These are phyloP conservation scores for Ectemnius cavifrons DNA, from an alignment of 2,888 invertebrate species.

Conservation along the genomic window DNA sequence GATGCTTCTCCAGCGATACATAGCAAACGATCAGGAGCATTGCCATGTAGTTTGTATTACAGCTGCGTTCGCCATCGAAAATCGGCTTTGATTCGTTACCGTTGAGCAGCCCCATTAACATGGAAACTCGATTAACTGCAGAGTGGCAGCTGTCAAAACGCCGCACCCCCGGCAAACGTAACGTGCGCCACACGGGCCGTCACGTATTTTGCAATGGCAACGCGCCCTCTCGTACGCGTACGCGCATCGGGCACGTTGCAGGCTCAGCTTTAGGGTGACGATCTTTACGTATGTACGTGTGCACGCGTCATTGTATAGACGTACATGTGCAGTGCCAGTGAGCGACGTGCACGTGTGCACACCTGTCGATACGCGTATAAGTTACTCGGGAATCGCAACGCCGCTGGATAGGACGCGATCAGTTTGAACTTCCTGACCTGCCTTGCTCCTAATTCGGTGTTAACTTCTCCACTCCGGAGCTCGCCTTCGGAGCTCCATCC, in stretches of 20 bases:
- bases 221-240: background rate
- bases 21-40: background rate
- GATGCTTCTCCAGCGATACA: background rate
- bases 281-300: background rate
- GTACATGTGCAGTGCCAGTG: background rate
- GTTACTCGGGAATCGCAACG: slow-evolving; percentile 13
- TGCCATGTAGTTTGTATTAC: slow-evolving; percentile 9
- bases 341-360: background rate
- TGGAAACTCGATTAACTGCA: slow-evolving; percentile 66
- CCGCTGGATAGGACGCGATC: slow-evolving; percentile 19
- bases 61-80: slow-evolving; percentile 41
- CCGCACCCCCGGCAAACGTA: slow-evolving; percentile 24
- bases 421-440: slow-evolving; percentile 26
- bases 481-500: slow-evolving; percentile 3
- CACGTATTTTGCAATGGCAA: slow-evolving; percentile 34
- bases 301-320: background rate
- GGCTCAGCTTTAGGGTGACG: background rate
- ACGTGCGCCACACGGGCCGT: background rate
- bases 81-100: slow-evolving; percentile 62
- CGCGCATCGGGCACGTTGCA: background rate
- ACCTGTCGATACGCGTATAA: slow-evolving; percentile 24
- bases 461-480: slow-evolving; percentile 23
- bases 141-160: slow-evolving; percentile 67
- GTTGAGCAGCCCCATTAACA: slow-evolving; percentile 59
- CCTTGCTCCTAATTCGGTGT: slow-evolving; percentile 23